Percentiles rank a stretch among this genome's conserved stretches.
phyloP scores from a whole-genome alignment of 2,113 vertebrate genomes.

The Phycodurus eques region DNA sequence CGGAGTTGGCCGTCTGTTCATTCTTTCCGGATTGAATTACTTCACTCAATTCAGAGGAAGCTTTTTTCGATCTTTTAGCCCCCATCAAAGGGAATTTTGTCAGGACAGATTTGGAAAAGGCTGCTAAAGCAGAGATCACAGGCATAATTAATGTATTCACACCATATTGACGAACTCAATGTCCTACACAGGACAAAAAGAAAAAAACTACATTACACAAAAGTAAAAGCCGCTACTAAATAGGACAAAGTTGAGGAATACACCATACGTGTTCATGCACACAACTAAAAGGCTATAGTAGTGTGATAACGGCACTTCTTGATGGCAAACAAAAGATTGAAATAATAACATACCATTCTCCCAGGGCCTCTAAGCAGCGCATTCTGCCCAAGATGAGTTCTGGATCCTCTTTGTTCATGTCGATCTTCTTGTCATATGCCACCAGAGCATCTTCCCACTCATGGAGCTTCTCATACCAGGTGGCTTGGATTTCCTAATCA shows the following conservation, averaged over 20 bases:
- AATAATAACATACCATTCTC: constrained; percentile 87
- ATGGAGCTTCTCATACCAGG: constrained; percentile 98
- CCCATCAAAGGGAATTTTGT: constrained; percentile 38
- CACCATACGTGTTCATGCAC: background rate
- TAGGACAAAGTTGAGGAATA: background rate
- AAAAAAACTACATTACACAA: background rate
- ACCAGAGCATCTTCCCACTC: constrained; percentile 97
- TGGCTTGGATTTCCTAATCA: constrained; percentile 94
- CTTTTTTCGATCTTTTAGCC: constrained; percentile 32
- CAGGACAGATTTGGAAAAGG: constrained; percentile 43
- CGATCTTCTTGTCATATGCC: constrained; percentile 96
- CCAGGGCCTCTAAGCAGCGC: constrained; percentile 95
- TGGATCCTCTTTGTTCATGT: constrained; percentile 95
- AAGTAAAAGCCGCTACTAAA: background rate
- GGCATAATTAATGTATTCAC: background rate
- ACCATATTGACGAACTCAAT: background rate
- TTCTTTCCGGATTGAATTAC: constrained; percentile 38
- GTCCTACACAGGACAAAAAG: background rate
- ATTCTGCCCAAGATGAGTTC: constrained; percentile 95
- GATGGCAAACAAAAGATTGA: background rate
- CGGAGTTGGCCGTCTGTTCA: constrained; percentile 25
- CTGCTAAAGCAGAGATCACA: constrained; percentile 1
- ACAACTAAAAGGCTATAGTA: background rate
- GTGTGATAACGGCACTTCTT: background rate
- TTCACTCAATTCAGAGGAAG: constrained; percentile 35